Conservation (phyloP, 2,888 invertebrate genomes). For the Spodoptera exigua region DNA sequence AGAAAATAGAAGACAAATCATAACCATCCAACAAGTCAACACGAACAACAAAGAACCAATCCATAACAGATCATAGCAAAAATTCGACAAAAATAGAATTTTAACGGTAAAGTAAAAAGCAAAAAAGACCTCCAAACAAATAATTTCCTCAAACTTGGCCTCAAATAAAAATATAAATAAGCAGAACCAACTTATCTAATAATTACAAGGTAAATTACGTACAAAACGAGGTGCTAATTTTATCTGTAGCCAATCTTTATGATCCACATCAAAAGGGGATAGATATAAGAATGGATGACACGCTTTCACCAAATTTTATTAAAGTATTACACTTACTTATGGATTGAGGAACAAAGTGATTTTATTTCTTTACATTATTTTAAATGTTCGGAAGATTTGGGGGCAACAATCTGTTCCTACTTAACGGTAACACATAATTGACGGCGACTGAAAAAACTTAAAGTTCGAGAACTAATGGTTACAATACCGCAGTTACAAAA, state of each 20-base stretch:
- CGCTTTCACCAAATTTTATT: constrained; percentile 60
- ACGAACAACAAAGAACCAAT: constrained; percentile 32
- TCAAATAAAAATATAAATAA: constrained; percentile 44
- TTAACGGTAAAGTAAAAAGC: constrained; percentile 43
- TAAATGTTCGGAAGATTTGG: constrained; percentile 56
- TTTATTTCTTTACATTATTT: constrained; percentile 47
- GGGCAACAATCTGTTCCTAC: constrained; percentile 71
- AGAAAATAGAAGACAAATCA: constrained; percentile 24
- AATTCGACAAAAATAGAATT: constrained; percentile 37
- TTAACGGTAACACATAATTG: constrained; percentile 86
- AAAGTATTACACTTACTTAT: constrained; percentile 38
- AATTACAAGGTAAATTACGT: constrained; percentile 57
- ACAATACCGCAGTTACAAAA: constrained; percentile 89
- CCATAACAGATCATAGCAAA: constrained; percentile 18
- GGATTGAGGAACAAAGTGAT: constrained; percentile 42
- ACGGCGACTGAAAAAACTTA: constrained; percentile 78
- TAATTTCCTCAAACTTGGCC: constrained; percentile 50
- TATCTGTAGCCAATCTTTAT: constrained; percentile 57
- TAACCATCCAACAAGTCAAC: constrained; percentile 18
- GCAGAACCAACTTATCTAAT: constrained; percentile 45
- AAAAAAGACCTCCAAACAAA: constrained; percentile 33
- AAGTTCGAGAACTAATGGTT: constrained; percentile 70
- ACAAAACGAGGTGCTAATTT: constrained; percentile 56
- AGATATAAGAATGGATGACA: constrained; percentile 46
- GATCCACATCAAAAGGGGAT: constrained; percentile 56